These are phyloP conservation scores for Hydrolagus affinis DNA, from an alignment of 2,113 vertebrate species.

Conservation along the genomic window DNA sequence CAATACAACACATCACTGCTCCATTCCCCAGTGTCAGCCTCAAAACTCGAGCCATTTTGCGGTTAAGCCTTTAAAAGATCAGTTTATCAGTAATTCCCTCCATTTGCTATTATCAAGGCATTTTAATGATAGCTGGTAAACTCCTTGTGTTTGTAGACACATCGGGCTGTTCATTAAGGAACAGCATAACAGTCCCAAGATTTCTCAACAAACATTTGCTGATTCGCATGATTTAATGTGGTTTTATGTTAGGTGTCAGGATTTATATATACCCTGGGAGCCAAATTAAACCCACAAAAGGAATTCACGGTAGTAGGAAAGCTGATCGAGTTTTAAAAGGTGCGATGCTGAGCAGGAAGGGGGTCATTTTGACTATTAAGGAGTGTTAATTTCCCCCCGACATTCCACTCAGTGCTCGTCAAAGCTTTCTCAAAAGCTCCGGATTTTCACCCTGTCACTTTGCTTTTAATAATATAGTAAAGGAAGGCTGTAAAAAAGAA, in stretches of 20 bases:
- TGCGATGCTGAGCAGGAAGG: not conserved
- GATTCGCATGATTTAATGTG: slow-evolving; percentile 17
- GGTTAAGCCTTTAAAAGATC: not conserved
- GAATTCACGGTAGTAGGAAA: slow-evolving; percentile 22
- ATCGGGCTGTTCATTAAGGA: slow-evolving; percentile 19
- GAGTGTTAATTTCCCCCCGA: slow-evolving; percentile 14
- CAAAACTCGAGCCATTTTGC: no score
- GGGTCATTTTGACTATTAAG: slow-evolving; percentile 14
- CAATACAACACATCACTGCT: no score
- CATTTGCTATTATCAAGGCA: slow-evolving; percentile 24
- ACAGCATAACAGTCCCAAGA: not conserved
- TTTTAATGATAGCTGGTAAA: slow-evolving; percentile 16
- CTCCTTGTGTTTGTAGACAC: slow-evolving; percentile 17
- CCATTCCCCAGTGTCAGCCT: no score
- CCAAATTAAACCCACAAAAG: slow-evolving; percentile 2
- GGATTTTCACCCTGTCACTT: slow-evolving; percentile 26
- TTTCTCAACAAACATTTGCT: not conserved
- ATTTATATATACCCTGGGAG: slow-evolving; percentile 13
- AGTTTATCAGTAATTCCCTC: slow-evolving; percentile 25
- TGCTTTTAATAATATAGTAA: slow-evolving; percentile 6
- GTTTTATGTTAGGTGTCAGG: not conserved
- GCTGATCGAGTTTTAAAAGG: slow-evolving; percentile 24
- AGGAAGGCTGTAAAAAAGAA: not conserved
- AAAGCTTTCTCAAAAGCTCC: not conserved
- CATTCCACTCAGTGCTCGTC: not conserved